These are phyloP conservation scores for Notodonta dromedarius DNA, from an alignment of 2,888 invertebrate genomes.

Conservation along the genomic window DNA sequence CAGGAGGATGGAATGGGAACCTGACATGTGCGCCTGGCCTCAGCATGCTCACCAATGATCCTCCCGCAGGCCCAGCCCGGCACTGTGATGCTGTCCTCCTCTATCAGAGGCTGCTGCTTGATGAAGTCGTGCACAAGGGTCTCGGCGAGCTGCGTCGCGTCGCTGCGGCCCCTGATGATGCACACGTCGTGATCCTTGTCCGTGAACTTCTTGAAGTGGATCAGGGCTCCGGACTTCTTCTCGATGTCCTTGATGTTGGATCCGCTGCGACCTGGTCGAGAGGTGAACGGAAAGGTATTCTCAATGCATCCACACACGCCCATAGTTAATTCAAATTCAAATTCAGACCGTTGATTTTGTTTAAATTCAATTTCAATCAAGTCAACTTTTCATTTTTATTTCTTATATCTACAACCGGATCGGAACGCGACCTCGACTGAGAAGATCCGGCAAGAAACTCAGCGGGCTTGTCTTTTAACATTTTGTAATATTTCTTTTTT, in stretches of 20 bases:
- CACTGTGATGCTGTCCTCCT: conserved; percentile 87
- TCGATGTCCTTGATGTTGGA: conserved; percentile 90
- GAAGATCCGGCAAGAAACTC: too few species aligned
- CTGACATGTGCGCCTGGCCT: too few species aligned
- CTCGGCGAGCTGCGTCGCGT: conserved; percentile 89
- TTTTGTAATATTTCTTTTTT: too few species aligned
- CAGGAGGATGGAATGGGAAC: too few species aligned
- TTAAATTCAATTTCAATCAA: too few species aligned
- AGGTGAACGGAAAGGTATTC: not conserved
- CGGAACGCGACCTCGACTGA: too few species aligned
- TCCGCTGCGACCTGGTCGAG: conserved; percentile 86
- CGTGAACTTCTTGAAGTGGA: conserved; percentile 77
- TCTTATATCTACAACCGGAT: too few species aligned
- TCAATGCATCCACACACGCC: too few species aligned
- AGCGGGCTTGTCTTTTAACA: too few species aligned
- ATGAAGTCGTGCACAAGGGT: conserved; percentile 86
- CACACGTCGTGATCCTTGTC: conserved; percentile 87
- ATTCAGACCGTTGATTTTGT: too few species aligned
- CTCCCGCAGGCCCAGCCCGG: conserved; percentile 87
- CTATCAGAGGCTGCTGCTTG: conserved; percentile 87
- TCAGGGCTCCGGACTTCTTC: conserved; percentile 87
- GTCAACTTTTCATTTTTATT: too few species aligned
- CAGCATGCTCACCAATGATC: conserved; percentile 85
- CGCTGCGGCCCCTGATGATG: conserved; percentile 87
- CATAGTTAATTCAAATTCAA: too few species aligned